Conservation (phyloP, 1,140 invertebrate species). For the Orussus abietinus region DNA sequence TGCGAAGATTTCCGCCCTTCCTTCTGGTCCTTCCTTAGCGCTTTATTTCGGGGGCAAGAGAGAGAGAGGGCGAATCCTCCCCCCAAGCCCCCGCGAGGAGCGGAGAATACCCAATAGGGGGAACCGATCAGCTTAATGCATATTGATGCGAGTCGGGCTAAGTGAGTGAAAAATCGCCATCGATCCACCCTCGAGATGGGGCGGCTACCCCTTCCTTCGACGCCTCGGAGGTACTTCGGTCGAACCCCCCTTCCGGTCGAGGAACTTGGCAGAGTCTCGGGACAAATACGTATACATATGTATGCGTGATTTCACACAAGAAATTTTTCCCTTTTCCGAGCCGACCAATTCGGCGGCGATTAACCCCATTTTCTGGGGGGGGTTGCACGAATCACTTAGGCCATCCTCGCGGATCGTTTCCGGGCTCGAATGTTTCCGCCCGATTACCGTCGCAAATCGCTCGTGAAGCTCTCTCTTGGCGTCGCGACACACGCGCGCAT, state of each 20-base stretch:
- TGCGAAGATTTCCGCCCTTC: constrained; percentile 15
- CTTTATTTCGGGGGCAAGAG: too few relatives aligned
- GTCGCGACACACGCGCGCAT: constrained; percentile 12
- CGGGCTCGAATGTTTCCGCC: constrained; percentile 17
- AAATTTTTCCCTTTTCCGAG: too few relatives aligned
- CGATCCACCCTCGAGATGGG: constrained; percentile 34
- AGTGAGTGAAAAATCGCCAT: constrained; percentile 56
- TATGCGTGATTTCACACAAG: too few relatives aligned
- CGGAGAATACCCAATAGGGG: constrained; percentile 44
- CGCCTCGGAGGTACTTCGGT: too few relatives aligned
- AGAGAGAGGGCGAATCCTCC: too few relatives aligned
- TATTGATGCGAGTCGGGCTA: constrained; percentile 51
- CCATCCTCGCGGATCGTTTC: too few relatives aligned
- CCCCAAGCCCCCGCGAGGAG: constrained; percentile 25
- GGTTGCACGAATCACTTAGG: constrained; percentile 8
- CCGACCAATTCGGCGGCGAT: too few relatives aligned
- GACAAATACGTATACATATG: too few relatives aligned
- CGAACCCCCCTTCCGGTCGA: constrained; percentile 11
- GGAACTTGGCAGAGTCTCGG: neutral
- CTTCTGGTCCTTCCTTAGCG: constrained; percentile 4
- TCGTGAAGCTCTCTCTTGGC: constrained; percentile 24
- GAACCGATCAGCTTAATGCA: constrained; percentile 54
- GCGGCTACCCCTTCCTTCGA: neutral
- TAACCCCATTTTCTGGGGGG: too few relatives aligned
- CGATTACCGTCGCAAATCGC: constrained; percentile 31